Evolutionary conservation across 1,140 invertebrate genomes (phyloP).

Genomic region (Spodoptera litura): DNA sequence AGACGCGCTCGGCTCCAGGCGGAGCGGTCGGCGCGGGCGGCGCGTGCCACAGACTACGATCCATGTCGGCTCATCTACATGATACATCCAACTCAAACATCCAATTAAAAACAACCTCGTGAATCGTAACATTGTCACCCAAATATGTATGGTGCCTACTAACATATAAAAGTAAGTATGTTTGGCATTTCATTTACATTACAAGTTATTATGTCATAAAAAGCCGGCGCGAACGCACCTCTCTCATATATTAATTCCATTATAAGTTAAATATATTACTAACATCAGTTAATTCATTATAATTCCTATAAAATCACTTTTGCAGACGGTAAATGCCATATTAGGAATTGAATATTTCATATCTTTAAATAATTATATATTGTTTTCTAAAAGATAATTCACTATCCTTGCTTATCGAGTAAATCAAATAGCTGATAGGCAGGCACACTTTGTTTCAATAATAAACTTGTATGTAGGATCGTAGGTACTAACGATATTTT

Average conservation of each 20-base stretch:
- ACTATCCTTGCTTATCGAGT: constrained; percentile 61
- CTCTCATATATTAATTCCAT: constrained; percentile 58
- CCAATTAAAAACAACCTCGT: constrained; percentile 52
- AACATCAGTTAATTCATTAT: constrained; percentile 65
- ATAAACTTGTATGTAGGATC: constrained; percentile 60
- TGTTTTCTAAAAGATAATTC: constrained; percentile 60
- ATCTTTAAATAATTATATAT: constrained; percentile 73
- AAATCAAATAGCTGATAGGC: constrained; percentile 70
- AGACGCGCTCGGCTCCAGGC: constrained; percentile 51
- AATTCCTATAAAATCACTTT: constrained; percentile 82
- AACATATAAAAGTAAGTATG: constrained; percentile 60
- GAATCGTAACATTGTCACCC: constrained; percentile 61
- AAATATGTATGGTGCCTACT: constrained; percentile 63
- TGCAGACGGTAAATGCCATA: constrained; percentile 84
- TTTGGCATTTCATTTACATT: constrained; percentile 74
- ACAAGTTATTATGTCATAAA: constrained; percentile 57
- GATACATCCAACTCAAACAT: constrained; percentile 32
- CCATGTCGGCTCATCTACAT: constrained; percentile 45
- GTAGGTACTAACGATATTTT: constrained; percentile 61
- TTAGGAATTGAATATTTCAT: constrained; percentile 83
- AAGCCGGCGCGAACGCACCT: constrained; percentile 45
- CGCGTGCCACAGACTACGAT: constrained; percentile 30
- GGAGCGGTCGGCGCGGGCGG: neutral
- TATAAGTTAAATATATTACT: constrained; percentile 76
- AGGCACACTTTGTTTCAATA: constrained; percentile 72